Evolutionary conservation across 2,113 vertebrate species (phyloP), one percentile per base, ranked within the genome.

Genomic region (Microcebus griseorufus): DNA sequence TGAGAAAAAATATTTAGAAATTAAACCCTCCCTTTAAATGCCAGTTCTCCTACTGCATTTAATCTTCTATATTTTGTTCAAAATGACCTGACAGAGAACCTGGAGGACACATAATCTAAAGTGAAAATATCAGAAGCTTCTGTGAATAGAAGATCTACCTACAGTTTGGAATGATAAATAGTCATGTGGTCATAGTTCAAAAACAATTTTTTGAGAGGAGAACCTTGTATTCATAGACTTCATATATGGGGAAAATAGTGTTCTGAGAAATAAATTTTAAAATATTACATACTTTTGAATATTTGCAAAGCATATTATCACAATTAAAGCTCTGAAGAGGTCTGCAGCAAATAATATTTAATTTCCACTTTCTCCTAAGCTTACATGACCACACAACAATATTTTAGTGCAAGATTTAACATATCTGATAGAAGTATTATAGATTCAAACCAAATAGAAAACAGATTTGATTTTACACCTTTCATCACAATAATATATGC

Each of bases 391-490:
- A 88, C n/a, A 91, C 34, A 88, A 64, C 29, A 84, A 79, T 58
- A 90, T 90, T 73, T 90, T 65, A 87, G 58, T 22, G 65, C 17
- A 76, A 86, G 42, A 78, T 9, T 39, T 95, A 78, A 39, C 42
- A 55, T 11, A 5, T 18, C 11, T 65, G 53, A 86, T 76, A 86
- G 14, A 39, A 78, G 25, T 87, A 87, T 7, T 64, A 14, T 32
- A 93, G 67, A 83, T 91, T 1, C 37, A 97, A 93, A 78, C 70
- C 34, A 85, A 70, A 93, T 64, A 55, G 25, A 86, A 90, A 83
- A 62, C 9, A 86, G 9, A 69, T 76, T 78, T 88, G 39, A 27
- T 67, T 92, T 92, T 80, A 85, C 5, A 67, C 18, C 34, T 70
- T 70, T 70, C 9, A 39, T 39, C 48, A 64, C 14, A 95, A 72